Conservation (phyloP, 2,113 vertebrate species). For the Anhinga anhinga region DNA sequence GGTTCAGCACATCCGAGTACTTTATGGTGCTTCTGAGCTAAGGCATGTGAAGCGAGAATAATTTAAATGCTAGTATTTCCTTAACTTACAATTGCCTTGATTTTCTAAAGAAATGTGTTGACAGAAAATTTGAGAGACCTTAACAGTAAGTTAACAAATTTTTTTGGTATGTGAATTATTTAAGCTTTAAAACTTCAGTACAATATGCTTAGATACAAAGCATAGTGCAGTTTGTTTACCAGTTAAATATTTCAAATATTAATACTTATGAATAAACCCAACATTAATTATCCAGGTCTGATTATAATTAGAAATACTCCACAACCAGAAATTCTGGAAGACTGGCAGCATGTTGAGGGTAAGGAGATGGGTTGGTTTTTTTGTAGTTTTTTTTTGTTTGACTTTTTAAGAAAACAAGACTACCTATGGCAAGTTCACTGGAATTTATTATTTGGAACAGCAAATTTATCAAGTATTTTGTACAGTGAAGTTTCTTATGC, state of each 20-base stretch:
- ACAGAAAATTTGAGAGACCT: background rate
- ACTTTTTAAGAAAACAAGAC: background rate
- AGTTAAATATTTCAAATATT: background rate
- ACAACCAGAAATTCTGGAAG: background rate
- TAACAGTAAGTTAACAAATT: background rate
- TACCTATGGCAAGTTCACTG: background rate
- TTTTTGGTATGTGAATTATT: background rate
- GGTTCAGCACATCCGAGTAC: background rate
- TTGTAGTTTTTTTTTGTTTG: background rate
- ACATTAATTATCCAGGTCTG: background rate
- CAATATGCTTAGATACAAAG: background rate
- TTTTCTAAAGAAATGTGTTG: background rate
- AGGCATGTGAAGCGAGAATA: background rate
- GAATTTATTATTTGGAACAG: background rate
- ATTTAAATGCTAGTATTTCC: background rate
- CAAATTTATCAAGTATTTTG: background rate
- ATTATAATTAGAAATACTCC: background rate
- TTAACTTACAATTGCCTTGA: background rate
- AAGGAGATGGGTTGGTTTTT: background rate
- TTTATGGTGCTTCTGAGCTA: background rate
- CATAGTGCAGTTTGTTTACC: background rate
- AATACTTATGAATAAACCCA: background rate
- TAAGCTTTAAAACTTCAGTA: background rate
- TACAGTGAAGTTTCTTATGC: background rate
- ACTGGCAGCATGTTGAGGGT: background rate